Evolutionary conservation across 2,113 vertebrate species (phyloP).

Genomic region (Gadus chalcogrammus): DNA sequence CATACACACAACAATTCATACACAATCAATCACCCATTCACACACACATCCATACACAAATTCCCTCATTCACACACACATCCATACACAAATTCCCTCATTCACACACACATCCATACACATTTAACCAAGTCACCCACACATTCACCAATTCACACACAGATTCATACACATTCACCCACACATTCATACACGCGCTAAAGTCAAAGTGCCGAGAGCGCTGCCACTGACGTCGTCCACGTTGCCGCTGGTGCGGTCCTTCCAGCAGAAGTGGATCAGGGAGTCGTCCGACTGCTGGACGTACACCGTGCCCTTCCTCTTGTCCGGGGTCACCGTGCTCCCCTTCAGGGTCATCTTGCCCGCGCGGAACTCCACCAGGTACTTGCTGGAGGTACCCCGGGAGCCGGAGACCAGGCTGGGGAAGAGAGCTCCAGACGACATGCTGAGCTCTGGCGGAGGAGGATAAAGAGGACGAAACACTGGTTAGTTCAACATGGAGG

Average conservation of each 20-base stretch:
- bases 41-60: too few relatives aligned
- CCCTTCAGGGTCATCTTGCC: slow-evolving; percentile 95
- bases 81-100: background rate
- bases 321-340: slow-evolving; percentile 92
- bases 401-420: slow-evolving; percentile 92
- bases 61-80: background rate
- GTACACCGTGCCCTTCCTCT: slow-evolving; percentile 92
- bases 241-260: slow-evolving; percentile 87
- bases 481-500: slow-evolving; percentile 1
- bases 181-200: background rate
- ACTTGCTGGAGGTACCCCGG: slow-evolving; percentile 91
- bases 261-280: slow-evolving; percentile 98
- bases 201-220: too few relatives aligned
- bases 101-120: too few relatives aligned
- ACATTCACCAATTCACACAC: background rate
- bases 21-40: too few relatives aligned
- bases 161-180: background rate
- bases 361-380: slow-evolving; percentile 93
- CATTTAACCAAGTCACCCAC: background rate
- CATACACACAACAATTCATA: too few relatives aligned
- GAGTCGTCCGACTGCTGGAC: slow-evolving; percentile 97
- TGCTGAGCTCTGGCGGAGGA: slow-evolving; percentile 36
- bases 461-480: background rate
- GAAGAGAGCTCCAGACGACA: slow-evolving; percentile 94
- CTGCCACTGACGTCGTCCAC: slow-evolving; percentile 86